These are phyloP conservation scores for Temnothorax rugatulus DNA, from an alignment of 2,888 invertebrate genomes.

Conservation along the genomic window DNA sequence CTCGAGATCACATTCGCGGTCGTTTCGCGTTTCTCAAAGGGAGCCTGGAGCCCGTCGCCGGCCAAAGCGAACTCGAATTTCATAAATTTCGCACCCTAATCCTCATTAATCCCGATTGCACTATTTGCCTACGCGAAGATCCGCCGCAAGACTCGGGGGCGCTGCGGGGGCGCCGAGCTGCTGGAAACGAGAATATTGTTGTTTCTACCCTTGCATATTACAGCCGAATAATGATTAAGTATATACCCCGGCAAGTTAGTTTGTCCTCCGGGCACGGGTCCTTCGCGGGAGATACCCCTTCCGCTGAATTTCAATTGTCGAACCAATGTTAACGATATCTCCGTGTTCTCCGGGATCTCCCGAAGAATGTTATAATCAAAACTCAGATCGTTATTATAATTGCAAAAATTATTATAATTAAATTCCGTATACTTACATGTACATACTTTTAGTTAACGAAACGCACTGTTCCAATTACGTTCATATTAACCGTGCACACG, in stretches of 20 bases:
- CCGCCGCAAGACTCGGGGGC: constrained; percentile 24
- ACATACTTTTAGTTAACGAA: constrained; percentile 1
- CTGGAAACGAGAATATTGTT: constrained; percentile 80
- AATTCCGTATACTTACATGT: not conserved
- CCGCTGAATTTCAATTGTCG: constrained; percentile 72
- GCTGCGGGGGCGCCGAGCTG: constrained; percentile 7
- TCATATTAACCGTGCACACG: not conserved
- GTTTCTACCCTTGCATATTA: constrained; percentile 85
- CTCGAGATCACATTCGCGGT: not conserved
- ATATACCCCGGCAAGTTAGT: constrained; percentile 79
- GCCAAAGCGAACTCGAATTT: constrained; percentile 66
- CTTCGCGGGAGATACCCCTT: constrained; percentile 8
- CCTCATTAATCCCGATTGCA: constrained; percentile 83
- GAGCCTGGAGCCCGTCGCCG: not conserved
- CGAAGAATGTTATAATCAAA: not conserved
- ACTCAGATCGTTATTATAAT: constrained; percentile 48
- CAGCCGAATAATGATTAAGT: constrained; percentile 84
- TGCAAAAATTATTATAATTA: constrained; percentile 10
- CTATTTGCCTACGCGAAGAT: constrained; percentile 83
- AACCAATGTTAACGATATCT: not conserved
- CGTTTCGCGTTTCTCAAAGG: constrained; percentile 28
- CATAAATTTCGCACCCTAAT: constrained; percentile 83
- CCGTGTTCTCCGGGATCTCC: not conserved
- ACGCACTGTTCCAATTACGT: constrained; percentile 1
- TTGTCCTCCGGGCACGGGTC: constrained; percentile 78